A percentile compares a stretch with the other conserved stretches of the same genome.
phyloP scores from a whole-genome alignment of 37 sponge, comb jelly and placozoan species.

The Cliona cf. orientalis region DNA sequence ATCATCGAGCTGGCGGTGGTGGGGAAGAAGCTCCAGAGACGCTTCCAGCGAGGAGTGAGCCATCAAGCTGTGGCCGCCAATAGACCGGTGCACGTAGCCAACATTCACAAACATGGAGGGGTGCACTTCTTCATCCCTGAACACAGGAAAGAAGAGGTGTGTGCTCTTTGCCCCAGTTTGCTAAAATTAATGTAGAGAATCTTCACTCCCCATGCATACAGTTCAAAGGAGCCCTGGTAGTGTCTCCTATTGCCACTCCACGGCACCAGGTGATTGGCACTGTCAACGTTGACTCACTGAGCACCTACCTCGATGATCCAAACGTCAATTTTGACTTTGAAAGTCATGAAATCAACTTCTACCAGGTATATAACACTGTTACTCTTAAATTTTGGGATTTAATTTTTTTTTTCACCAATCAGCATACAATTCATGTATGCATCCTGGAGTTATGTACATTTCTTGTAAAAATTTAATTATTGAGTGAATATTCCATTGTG shows the following conservation, averaged over 20 bases:
- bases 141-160: slow-evolving; percentile 43
- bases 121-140: slow-evolving; percentile 57
- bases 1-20: slow-evolving; percentile 30
- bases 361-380: slow-evolving; percentile 53
- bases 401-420: too few species aligned
- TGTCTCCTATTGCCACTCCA: slow-evolving; percentile 59
- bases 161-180: neutral
- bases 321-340: slow-evolving; percentile 24
- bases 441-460: neutral
- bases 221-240: slow-evolving; percentile 80
- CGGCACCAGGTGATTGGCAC: slow-evolving; percentile 51
- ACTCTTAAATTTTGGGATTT: too few species aligned
- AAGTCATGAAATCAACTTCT: slow-evolving; percentile 68
- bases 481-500: neutral
- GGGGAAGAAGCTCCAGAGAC: slow-evolving; percentile 47
- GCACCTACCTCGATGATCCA: too few species aligned
- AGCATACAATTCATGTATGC: slow-evolving; percentile 18
- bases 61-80: slow-evolving; percentile 57
- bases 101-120: slow-evolving; percentile 42
- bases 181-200: neutral
- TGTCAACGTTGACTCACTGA: slow-evolving; percentile 62
- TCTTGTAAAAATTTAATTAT: too few species aligned
- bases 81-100: slow-evolving; percentile 58
- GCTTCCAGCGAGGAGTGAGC: slow-evolving; percentile 60
- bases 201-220: too few species aligned